Conservation (phyloP, 2,888 invertebrate species). For the Shargacucullia verbasci region DNA sequence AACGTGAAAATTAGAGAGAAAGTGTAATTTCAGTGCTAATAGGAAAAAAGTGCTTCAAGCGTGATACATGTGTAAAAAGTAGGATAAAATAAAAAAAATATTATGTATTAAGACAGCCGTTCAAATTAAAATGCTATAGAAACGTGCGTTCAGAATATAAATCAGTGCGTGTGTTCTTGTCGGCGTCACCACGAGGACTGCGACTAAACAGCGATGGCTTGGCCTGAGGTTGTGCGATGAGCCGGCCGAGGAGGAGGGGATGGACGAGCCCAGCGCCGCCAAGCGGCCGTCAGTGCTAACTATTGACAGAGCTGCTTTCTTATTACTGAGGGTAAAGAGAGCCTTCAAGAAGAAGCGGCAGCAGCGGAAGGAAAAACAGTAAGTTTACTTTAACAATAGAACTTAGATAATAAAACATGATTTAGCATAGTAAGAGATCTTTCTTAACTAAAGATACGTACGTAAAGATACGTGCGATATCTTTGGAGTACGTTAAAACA, state of each 20-base stretch:
- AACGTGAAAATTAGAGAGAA: constrained; percentile 1
- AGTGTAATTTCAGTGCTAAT: constrained; percentile 15
- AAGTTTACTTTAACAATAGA: constrained; percentile 82
- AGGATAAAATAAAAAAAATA: constrained; percentile 2
- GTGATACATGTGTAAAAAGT: constrained; percentile 10
- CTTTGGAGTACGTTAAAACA: too few relatives aligned
- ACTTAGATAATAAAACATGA: neutral
- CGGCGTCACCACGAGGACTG: constrained; percentile 77
- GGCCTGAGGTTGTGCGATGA: constrained; percentile 89
- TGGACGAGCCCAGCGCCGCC: constrained; percentile 84
- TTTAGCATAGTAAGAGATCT: neutral
- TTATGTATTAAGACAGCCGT: constrained; percentile 31
- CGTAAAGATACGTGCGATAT: too few relatives aligned
- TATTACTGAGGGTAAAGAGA: constrained; percentile 95
- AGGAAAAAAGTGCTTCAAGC: constrained; percentile 38
- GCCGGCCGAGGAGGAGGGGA: constrained; percentile 78
- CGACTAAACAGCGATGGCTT: constrained; percentile 85
- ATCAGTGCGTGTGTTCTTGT: constrained; percentile 56
- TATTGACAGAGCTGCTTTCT: constrained; percentile 96
- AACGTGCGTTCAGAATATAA: constrained; percentile 32
- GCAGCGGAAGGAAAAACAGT: constrained; percentile 96
- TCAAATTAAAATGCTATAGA: constrained; percentile 39
- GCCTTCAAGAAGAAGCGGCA: constrained; percentile 97
- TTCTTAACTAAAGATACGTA: too few relatives aligned
- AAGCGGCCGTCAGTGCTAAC: constrained; percentile 92